Base-by-base conservation (phyloP, 1,140 invertebrate genomes). In the Dendroctonus ponderosae region DNA sequence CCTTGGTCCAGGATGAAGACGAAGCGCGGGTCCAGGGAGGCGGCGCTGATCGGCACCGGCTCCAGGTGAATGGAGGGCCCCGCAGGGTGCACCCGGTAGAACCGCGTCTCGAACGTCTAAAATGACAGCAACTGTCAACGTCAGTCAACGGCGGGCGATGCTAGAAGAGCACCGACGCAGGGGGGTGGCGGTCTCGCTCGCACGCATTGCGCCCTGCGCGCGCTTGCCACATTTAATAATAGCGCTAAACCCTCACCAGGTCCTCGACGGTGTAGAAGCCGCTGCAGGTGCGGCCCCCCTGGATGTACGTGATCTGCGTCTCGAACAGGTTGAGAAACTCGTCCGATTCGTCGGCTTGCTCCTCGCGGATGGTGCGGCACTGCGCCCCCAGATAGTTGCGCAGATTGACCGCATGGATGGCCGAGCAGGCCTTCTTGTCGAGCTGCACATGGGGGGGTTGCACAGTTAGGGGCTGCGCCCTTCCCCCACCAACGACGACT, bases 241-340 rank as follows among this genome's bases (percentile, higher is more conserved):
- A n/a, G 11, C 37, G 54, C 3, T 2, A 39, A 41, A 41, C 1
- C 5, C 41, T 62, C 72, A 77, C 74, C 76, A 89, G 87, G 78
- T 98, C 94, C 82, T 99, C 97, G 15, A 99, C 93, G 0, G 95
- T 98, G 78, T 90, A 99, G 83, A 99, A 99, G 0, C 98, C 97
- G 70, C 94, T 98, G 7, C 92, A 87, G 6, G 97, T 99, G 68
- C 96, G 85, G 5, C 95, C 97, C 53, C 98, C 98, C 82, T 97
- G 92, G 71, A 99, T 96, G 76, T 99, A 99, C 0, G 90, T 90
- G n/a, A 99, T 90, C 62, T 92, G 91, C 38, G 90, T 87, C 52
- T 94, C 90, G 83, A 99, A 99, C 0, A 99, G 79, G 60, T 88
- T 86, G 9, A 99, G 78, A 82, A 99, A 99, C 76, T 99, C 97